Base-by-base conservation (phyloP, 2,888 invertebrate genomes). In the Stenolophus ochropezus region DNA sequence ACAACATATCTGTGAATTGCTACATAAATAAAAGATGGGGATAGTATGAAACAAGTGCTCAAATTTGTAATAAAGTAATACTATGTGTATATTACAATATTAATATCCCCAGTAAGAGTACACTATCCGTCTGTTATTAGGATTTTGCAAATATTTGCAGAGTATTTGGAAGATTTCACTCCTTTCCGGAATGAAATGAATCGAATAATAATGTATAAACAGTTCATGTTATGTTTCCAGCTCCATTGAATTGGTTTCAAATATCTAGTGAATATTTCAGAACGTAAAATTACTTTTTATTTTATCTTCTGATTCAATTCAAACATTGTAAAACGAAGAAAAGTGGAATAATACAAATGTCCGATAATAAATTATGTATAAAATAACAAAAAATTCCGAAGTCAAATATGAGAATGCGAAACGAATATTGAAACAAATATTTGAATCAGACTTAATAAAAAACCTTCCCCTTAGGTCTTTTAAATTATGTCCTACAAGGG, bases 381-480 rank as follows among this genome's bases (percentile, higher is more conserved):
- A 61, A 61, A 61, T 25, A 61, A 23, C 61, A 61, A 61, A 61
- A 61, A 25, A 14, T 61, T 23, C 25, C 21, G 4, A 73, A 73
- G 69, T 69, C 25, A 79, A 79, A 79, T 79, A 79, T 27, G 16
- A 79, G 53, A 79, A 79, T 71, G 79, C n/a, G 79, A 65, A 73
- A 58, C 80, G 73, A 80, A 80, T 80, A 80, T 80, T 73, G 61
- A 61, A 79, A 79, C 79, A 79, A 79, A 79, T 79, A 80, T 80
- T 80, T 80, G 73, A 80, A 47, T 73, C 42, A 21, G 73, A 80
- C 56, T 80, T 80, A 80, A 80, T 80, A 80, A 80, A 80, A 80
- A 80, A 51, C 56, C 58, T 47, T n/a, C 80, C 80, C 71, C 71
- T 73, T 20, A 58, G 80, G 71, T 73, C 80, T 73, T 80, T 65